Evolutionary conservation across 2,113 vertebrate genomes (phyloP), one percentile per base, ranked within the genome.

Genomic region (Bostrychus sinensis): DNA sequence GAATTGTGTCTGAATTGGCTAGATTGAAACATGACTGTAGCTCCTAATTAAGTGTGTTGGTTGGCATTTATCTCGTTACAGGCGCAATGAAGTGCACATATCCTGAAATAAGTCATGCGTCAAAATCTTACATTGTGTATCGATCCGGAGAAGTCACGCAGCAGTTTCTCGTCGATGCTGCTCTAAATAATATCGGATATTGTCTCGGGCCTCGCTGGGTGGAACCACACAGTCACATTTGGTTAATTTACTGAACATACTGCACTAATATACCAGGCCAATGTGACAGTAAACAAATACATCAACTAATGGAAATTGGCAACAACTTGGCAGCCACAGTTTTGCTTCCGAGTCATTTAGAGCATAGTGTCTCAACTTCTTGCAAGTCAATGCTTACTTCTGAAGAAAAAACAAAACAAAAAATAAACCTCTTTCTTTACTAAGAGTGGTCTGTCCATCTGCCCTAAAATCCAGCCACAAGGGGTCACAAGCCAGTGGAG

Each of bases 11-110:
- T 20, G 32, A 51, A 51, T 51, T 28, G 25, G 23, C 51, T 66
- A 61, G 67, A 78, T 85, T 69, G 60, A 76, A 76, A 67, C 68
- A 39, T 48, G 55, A 45, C 66, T 59, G 38, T 51, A 36, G 10
- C 25, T 26, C 43, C 22, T 56, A 56, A 75, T 54, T 32, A 62
- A 69, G 70, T 64, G 48, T n/a, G 57, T 75, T 66, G 59, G 45
- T 50, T 30, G 4, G 1, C 67, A 55, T 80, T 51, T 32, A 50
- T 80, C 56, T 61, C 62, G n/a, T 67, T 68, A 60, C 62, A 41
- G 62, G 25, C 23, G n/a, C 23, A 67, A 59, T 57, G 16, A 22
- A 46, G 25, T 64, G 23, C 20, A 23, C 25, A 11, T 45, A 30
- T 2, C 28, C 36, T 71, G 60, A 41, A 64, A 72, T 45, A 66